Percentiles rank a stretch among this genome's conserved stretches.
These are phyloP conservation scores for Uropetala carovei DNA, from an alignment of 2,888 invertebrate species.

Conservation along the genomic window DNA sequence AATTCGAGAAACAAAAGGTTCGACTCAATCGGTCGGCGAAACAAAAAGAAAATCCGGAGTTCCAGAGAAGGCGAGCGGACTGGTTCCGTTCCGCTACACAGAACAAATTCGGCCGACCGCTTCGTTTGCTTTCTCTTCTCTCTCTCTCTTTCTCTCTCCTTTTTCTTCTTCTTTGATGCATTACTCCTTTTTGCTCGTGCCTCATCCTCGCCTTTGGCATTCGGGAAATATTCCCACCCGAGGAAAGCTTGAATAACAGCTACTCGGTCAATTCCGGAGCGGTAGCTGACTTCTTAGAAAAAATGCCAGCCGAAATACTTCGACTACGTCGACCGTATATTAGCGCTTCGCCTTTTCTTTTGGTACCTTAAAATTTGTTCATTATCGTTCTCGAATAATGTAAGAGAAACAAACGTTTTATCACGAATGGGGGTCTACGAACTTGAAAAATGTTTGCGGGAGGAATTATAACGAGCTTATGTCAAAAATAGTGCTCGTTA, in stretches of 20 bases:
- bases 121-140: conserved; percentile 33
- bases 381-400: conserved; percentile 14
- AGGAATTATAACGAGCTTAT: background rate
- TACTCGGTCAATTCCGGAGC: conserved; percentile 25
- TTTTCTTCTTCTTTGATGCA: conserved; percentile 8
- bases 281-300: conserved; percentile 48
- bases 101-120: conserved; percentile 50
- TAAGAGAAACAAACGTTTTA: conserved; percentile 5
- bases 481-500: background rate
- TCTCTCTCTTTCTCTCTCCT: background rate
- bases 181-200: background rate
- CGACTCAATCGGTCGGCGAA: background rate
- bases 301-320: background rate
- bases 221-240: conserved; percentile 34
- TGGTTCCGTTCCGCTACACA: conserved; percentile 55
- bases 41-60: background rate
- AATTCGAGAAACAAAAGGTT: conserved; percentile 30
- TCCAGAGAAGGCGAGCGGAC: conserved; percentile 30
- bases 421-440: conserved; percentile 7
- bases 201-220: background rate
- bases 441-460: background rate
- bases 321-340: background rate
- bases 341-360: background rate
- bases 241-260: conserved; percentile 44
- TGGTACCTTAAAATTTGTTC: background rate